These are phyloP conservation scores for Toxotes chatareus DNA, from an alignment of 2,113 vertebrate genomes.

Conservation along the genomic window DNA sequence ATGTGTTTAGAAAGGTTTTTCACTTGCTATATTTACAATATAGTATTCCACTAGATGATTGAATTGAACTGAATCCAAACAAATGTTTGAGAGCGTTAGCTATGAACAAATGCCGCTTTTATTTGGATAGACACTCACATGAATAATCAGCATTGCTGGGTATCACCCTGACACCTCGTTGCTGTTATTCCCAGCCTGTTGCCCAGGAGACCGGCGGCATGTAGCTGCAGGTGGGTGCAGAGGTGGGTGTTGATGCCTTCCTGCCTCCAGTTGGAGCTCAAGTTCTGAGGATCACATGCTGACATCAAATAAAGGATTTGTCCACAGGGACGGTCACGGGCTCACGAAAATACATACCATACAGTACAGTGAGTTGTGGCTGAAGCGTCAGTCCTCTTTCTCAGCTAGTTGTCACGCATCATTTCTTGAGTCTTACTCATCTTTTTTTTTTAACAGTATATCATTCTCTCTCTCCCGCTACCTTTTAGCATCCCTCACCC, in stretches of 20 bases:
- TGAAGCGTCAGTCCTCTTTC: neutral
- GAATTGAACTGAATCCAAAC: slow-evolving; percentile 7
- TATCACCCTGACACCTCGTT: slow-evolving; percentile 61
- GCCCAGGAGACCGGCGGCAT: slow-evolving; percentile 72
- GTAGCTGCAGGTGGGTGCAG: slow-evolving; percentile 69
- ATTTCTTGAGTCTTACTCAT: neutral
- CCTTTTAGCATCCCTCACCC: slow-evolving; percentile 35
- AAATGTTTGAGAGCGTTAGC: slow-evolving; percentile 16
- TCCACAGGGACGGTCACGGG: slow-evolving; percentile 9
- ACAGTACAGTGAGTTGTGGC: neutral
- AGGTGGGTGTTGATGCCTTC: slow-evolving; percentile 61
- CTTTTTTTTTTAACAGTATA: neutral
- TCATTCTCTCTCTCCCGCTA: neutral
- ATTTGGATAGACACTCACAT: slow-evolving; percentile 30
- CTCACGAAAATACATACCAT: slow-evolving; percentile 7
- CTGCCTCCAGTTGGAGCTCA: slow-evolving; percentile 57
- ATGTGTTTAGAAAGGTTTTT: slow-evolving; percentile 6
- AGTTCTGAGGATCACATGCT: slow-evolving; percentile 59
- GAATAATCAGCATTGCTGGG: slow-evolving; percentile 47
- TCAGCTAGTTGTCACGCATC: neutral
- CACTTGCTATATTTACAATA: neutral
- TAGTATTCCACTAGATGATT: neutral
- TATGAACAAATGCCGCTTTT: slow-evolving; percentile 19
- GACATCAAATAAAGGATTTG: slow-evolving; percentile 61
- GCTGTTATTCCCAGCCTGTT: slow-evolving; percentile 70